These are phyloP conservation scores for Pterocles orientalis DNA, from an alignment of 2,113 vertebrate genomes.

Conservation along the genomic window DNA sequence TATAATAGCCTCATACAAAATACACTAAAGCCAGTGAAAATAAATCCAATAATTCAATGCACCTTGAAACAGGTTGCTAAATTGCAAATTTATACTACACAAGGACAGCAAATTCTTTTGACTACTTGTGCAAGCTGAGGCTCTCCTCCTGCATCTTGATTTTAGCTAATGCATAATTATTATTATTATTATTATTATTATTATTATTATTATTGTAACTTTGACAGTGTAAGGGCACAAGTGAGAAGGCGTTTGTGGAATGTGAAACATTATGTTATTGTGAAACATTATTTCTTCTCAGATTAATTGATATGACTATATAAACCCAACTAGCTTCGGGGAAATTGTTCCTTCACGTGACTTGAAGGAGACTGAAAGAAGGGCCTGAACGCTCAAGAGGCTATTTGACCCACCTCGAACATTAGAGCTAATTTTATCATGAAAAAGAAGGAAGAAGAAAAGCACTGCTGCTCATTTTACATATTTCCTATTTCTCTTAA, in stretches of 20 bases:
- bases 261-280: neutral
- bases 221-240: neutral
- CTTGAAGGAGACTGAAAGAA: neutral
- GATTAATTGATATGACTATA: neutral
- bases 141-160: neutral
- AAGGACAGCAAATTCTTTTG: neutral
- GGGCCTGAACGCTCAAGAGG: neutral
- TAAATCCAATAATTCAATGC: neutral
- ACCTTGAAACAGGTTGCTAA: neutral
- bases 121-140: neutral
- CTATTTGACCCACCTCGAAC: neutral
- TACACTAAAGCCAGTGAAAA: neutral
- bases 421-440: neutral
- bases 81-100: neutral
- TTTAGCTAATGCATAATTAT: neutral
- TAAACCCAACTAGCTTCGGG: neutral
- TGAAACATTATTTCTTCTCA: neutral
- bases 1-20: neutral
- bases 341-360: neutral
- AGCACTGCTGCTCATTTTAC: neutral
- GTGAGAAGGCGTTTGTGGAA: neutral
- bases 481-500: neutral
- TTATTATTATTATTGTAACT: neutral
- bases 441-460: neutral
- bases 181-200: neutral